Percentiles rank a stretch among this genome's conserved stretches.
Evolutionary conservation across 2,888 invertebrate species (phyloP).

Genomic region (Anthophora plumipes): DNA sequence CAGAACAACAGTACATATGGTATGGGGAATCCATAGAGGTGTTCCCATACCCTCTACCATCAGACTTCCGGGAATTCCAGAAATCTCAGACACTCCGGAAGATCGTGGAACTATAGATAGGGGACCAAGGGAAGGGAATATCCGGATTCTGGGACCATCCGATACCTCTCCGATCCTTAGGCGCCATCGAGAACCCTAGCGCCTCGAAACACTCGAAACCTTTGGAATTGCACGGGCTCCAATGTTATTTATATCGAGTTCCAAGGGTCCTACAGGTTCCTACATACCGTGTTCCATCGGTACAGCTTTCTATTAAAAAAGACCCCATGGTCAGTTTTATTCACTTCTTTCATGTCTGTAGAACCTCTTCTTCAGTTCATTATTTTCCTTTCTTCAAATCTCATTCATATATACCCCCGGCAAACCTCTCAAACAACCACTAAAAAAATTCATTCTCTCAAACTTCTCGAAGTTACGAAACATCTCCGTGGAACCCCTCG

Average conservation of each 20-base stretch:
- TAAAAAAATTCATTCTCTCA: neutral
- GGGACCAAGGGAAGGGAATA: neutral
- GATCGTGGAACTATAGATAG: neutral
- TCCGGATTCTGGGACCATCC: neutral
- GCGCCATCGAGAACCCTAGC: neutral
- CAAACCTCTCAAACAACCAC: no score
- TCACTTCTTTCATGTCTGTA: no score
- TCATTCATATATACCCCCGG: no score
- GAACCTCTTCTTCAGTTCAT: neutral
- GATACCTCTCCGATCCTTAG: neutral
- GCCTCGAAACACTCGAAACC: neutral
- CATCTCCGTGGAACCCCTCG: neutral
- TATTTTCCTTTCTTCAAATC: neutral
- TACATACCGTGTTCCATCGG: neutral
- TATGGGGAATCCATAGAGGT: no score
- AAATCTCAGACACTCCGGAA: neutral
- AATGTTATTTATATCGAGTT: neutral
- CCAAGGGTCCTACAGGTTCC: no score
- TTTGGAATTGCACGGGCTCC: neutral
- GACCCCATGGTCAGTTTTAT: no score
- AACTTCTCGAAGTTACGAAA: neutral
- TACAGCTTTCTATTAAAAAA: neutral
- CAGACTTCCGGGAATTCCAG: neutral
- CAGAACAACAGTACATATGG: no score
- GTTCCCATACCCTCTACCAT: neutral